A percentile compares a stretch with the other conserved stretches of the same genome.
These are phyloP conservation scores for Toxostoma redivivum DNA, from an alignment of 2,113 vertebrate species.

Conservation along the genomic window DNA sequence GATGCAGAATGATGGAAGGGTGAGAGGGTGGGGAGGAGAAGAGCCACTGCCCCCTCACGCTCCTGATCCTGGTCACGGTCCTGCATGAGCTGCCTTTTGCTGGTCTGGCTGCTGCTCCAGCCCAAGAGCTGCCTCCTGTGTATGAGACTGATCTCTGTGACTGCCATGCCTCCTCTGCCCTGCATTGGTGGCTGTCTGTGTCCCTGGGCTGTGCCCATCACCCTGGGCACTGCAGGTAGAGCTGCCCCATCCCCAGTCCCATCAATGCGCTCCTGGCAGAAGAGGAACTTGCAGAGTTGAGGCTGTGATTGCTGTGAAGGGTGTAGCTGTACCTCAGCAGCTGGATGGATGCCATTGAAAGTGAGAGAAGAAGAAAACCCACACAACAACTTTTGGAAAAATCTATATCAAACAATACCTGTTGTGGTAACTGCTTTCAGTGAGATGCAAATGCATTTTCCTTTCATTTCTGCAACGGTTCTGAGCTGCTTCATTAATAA, in stretches of 20 bases:
- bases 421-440: not conserved
- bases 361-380: not conserved
- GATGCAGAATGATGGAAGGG: not conserved
- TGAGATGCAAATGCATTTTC: rapidly evolving
- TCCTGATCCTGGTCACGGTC: not conserved
- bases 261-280: rapidly evolving
- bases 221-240: not conserved
- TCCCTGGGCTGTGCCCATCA: not conserved
- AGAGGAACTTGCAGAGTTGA: not conserved
- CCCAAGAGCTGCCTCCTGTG: not conserved
- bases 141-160: rapidly evolving
- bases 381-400: not conserved
- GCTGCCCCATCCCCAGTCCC: too few species aligned
- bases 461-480: not conserved
- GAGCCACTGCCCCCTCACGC: not conserved
- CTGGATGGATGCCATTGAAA: not conserved
- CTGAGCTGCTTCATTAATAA: not conserved
- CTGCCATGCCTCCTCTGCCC: not conserved
- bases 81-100: not conserved
- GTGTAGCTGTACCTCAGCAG: not conserved
- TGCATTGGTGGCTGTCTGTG: rapidly evolving
- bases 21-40: not conserved
- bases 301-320: not conserved
- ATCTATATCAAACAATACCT: not conserved
- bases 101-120: rapidly evolving